Percentiles rank a stretch among this genome's conserved stretches.
Conservation (phyloP, 2,888 invertebrate species). For the Doris montereyensis region DNA sequence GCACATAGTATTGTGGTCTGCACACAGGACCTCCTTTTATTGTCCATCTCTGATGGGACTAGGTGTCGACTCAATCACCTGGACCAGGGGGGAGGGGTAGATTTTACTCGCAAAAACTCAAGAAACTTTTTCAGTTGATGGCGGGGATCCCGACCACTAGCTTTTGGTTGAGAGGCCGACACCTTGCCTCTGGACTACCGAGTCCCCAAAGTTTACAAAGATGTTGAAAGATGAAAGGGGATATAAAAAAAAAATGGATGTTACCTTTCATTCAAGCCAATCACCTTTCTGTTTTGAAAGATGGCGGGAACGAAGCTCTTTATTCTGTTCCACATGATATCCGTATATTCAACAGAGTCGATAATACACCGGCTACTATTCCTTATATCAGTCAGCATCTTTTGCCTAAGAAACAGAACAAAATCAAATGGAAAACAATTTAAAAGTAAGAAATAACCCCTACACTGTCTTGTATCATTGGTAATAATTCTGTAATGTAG, state of each 20-base stretch:
- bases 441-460: background rate
- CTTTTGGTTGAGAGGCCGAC: too few relatives aligned
- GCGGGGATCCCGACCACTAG: too few relatives aligned
- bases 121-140: too few relatives aligned
- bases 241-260: background rate
- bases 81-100: too few relatives aligned
- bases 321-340: conserved; percentile 54
- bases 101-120: too few relatives aligned
- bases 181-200: too few relatives aligned
- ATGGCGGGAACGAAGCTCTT: conserved; percentile 52
- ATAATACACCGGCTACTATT: conserved; percentile 61
- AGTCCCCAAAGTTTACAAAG: background rate
- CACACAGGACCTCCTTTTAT: too few relatives aligned
- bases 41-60: too few relatives aligned
- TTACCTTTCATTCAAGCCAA: conserved; percentile 64
- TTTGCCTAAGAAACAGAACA: conserved; percentile 46
- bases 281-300: conserved; percentile 46
- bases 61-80: too few relatives aligned
- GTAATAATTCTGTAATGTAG: too few relatives aligned
- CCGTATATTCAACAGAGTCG: conserved; percentile 55
- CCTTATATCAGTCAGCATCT: conserved; percentile 52
- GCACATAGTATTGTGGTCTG: too few relatives aligned
- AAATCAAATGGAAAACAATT: background rate
- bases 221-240: background rate
- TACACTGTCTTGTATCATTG: too few relatives aligned